Evolutionary conservation across 1,140 invertebrate genomes (phyloP).

Genomic region (Lepeophtheirus salmonis): DNA sequence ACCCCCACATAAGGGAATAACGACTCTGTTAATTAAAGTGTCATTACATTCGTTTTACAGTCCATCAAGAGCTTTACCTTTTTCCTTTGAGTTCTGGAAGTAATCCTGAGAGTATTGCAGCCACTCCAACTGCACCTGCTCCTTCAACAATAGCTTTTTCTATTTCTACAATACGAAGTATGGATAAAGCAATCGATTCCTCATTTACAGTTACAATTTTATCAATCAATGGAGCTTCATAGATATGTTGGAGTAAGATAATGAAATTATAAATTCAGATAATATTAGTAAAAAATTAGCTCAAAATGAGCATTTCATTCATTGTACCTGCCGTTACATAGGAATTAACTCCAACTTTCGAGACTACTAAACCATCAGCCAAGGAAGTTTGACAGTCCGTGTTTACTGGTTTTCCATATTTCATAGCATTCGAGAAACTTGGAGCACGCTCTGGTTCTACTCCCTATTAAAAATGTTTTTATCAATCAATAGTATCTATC

Average conservation of each 20-base stretch:
- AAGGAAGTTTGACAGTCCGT: conserved; percentile 51
- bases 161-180: conserved; percentile 60
- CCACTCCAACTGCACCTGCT: conserved; percentile 65
- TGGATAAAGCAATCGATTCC: conserved; percentile 69
- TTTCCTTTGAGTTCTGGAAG: conserved; percentile 64
- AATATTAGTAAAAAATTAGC: too few relatives aligned
- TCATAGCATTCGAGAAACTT: conserved; percentile 54
- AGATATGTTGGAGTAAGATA: too few relatives aligned
- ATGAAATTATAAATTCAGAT: too few relatives aligned
- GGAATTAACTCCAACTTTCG: conserved; percentile 69
- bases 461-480: too few relatives aligned
- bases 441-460: conserved; percentile 75
- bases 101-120: conserved; percentile 60
- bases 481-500: neutral
- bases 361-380: conserved; percentile 77
- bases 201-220: conserved; percentile 47
- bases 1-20: conserved; percentile 62
- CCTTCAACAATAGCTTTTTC: conserved; percentile 87
- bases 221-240: neutral
- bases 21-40: conserved; percentile 51
- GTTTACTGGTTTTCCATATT: conserved; percentile 43
- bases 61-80: too few relatives aligned
- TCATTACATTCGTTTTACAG: too few relatives aligned
- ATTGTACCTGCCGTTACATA: conserved; percentile 48
- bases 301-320: too few relatives aligned